A percentile compares a stretch with the other conserved stretches of the same genome.
These are phyloP conservation scores for Penaeus indicus DNA, from an alignment of 1,140 invertebrate species.

Conservation along the genomic window DNA sequence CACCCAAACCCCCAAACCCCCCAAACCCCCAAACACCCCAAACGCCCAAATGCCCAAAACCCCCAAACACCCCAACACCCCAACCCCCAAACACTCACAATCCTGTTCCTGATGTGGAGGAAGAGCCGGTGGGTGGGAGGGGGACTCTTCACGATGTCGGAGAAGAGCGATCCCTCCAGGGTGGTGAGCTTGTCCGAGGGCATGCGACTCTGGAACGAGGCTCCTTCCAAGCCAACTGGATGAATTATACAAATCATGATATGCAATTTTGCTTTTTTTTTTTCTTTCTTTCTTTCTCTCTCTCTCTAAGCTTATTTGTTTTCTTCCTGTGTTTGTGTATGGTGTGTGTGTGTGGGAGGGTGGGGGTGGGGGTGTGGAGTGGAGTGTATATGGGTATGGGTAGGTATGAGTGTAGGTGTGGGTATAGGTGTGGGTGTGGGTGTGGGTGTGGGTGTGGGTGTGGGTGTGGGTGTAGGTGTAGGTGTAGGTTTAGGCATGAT, in stretches of 20 bases:
- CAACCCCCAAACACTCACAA: conserved; percentile 73
- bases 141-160: conserved; percentile 86
- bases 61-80: neutral
- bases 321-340: too few species aligned
- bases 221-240: conserved; percentile 83
- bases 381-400: too few species aligned
- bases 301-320: neutral
- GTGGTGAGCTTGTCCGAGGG: conserved; percentile 96
- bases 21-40: conserved; percentile 3
- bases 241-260: conserved; percentile 23
- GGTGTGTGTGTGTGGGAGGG: neutral
- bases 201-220: conserved; percentile 92
- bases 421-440: too few species aligned
- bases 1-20: neutral
- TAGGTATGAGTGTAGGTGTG: too few species aligned
- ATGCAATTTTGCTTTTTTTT: neutral
- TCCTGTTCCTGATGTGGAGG: conserved; percentile 91
- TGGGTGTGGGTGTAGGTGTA: too few species aligned
- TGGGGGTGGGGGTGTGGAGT: too few species aligned
- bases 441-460: too few species aligned
- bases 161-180: conserved; percentile 92
- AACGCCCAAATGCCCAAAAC: neutral
- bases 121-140: conserved; percentile 91
- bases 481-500: too few species aligned
- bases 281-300: too few species aligned